Evolutionary conservation across 2,888 invertebrate species (phyloP).

Genomic region (Hypolimnas misippus): DNA sequence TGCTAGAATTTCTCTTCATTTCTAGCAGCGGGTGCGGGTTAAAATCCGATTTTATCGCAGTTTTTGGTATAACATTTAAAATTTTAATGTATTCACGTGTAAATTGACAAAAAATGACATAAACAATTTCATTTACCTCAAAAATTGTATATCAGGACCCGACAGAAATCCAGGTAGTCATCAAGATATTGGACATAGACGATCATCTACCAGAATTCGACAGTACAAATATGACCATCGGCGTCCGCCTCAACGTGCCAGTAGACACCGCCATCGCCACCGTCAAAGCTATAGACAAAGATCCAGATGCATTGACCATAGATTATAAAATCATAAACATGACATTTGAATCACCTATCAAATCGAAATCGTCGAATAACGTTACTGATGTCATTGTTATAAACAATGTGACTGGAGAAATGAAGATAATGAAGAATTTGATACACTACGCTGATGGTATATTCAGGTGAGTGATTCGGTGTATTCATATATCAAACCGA

Average conservation of each 20-base stretch:
- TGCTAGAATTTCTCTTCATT: too few relatives aligned
- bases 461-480: conserved; percentile 84
- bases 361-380: conserved; percentile 69
- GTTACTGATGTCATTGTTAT: conserved; percentile 84
- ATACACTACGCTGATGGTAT: conserved; percentile 87
- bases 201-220: conserved; percentile 89
- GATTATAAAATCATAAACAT: conserved; percentile 85
- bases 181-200: conserved; percentile 88
- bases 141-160: conserved; percentile 81
- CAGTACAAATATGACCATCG: conserved; percentile 86
- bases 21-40: too few relatives aligned
- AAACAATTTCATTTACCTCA: too few relatives aligned
- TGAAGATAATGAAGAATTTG: conserved; percentile 87
- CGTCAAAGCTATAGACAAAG: conserved; percentile 87
- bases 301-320: conserved; percentile 87
- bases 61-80: too few relatives aligned
- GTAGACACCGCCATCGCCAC: conserved; percentile 88
- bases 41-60: too few relatives aligned
- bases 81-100: too few relatives aligned
- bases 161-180: conserved; percentile 86
- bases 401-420: conserved; percentile 87
- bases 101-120: too few relatives aligned
- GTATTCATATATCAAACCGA: too few relatives aligned
- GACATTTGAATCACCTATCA: conserved; percentile 82
- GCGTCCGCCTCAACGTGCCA: conserved; percentile 89